Base-by-base conservation (phyloP, 1,140 invertebrate species). In the Planococcus citri region DNA sequence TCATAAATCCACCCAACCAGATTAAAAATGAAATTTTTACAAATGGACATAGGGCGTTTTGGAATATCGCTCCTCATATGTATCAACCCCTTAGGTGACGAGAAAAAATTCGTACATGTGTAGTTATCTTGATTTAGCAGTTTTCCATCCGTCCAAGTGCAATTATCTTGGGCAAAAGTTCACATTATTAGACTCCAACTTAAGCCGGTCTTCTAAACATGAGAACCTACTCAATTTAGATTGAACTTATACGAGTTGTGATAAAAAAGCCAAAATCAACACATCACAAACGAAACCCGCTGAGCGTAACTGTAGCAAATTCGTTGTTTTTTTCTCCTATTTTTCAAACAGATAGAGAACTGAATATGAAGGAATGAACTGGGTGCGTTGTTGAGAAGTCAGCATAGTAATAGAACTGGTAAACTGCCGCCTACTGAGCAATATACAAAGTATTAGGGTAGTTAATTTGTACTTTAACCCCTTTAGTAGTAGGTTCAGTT, bases 401-500 rank as follows among this genome's bases (percentile, higher is more conserved):
- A n/a, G n/a, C n/a, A n/a, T 10, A 4, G 60, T 64, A 64, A 60
- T 64, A 64, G 60, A 64, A 64, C 60, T 64, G 22, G 20, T 64
- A 64, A 24, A 64, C 12, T 64, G 60, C 60, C 60, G 60, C 60
- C 60, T 64, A 64, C 60, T 27, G 60, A 25, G 60, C 24, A 25
- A 25, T 64, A 64, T 64, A 64, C 60, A 27, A 64, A 64, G 60
- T 64, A 64, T 2, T 64, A 64, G 60, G 60, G 60, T 64, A 64
- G 60, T 64, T 64, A 64, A 64, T 64, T 64, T 64, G 60, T 64
- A 64, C 60, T 24, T 64, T 64, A 25, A 64, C 60, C 60, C 60
- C 60, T 64, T 64, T 64, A 64, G 60, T 64, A 25, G 60, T 64
- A 64, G 60, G 60, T 64, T 64, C 60, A 64, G 60, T 64, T 64